Evolutionary conservation across 2,113 vertebrate genomes (phyloP).

Genomic region (Platysternon megacephalum): DNA sequence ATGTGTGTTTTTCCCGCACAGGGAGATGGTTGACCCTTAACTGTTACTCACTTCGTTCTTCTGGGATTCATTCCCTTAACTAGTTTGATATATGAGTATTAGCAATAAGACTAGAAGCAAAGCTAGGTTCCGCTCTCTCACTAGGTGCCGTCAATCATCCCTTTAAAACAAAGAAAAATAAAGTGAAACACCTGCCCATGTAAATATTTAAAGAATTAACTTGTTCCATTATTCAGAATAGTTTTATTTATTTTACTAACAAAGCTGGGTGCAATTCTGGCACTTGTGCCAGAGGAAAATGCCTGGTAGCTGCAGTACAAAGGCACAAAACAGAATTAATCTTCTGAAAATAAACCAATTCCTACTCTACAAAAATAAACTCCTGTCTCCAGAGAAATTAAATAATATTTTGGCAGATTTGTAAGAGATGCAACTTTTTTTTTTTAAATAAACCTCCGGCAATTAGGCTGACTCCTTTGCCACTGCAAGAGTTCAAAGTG

Average conservation of each 20-base stretch:
- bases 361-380: conserved; percentile 43
- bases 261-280: conserved; percentile 32
- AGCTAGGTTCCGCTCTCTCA: not conserved
- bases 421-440: not conserved
- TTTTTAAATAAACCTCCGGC: not conserved
- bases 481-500: not conserved
- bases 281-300: not conserved
- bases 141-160: not conserved
- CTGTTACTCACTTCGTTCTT: not conserved
- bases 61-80: rapidly evolving
- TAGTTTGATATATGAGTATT: rapidly evolving
- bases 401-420: conserved; percentile 38
- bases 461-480: not conserved
- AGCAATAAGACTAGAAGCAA: not conserved
- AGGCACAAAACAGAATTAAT: conserved; percentile 44
- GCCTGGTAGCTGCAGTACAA: conserved; percentile 36
- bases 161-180: not conserved
- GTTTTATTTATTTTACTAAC: conserved; percentile 49
- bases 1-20: not conserved
- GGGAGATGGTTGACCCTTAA: not conserved
- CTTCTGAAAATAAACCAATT: conserved; percentile 45
- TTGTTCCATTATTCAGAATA: not conserved
- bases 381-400: conserved; percentile 27
- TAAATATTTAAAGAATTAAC: conserved; percentile 34
- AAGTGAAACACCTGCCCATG: conserved; percentile 47